Percentiles rank a stretch among this genome's conserved stretches.
Conservation (phyloP, 2,888 invertebrate genomes). For the Molanna angustata region DNA sequence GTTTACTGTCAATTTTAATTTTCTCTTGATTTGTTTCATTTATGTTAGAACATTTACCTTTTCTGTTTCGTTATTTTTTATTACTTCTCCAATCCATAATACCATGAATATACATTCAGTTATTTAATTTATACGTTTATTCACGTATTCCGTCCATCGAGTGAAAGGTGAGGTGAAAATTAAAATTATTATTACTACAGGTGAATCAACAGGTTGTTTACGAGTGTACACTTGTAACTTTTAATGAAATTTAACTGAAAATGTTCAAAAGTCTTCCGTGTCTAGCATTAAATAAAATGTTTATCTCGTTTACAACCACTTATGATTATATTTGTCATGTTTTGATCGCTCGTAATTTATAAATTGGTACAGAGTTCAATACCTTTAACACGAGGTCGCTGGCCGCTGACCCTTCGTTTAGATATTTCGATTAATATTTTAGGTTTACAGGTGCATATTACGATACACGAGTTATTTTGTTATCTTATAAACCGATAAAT, state of each 20-base stretch:
- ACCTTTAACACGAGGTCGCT: conserved; percentile 20
- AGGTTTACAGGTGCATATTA: neutral
- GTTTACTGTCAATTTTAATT: conserved; percentile 11
- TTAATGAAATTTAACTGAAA: neutral
- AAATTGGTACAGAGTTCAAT: conserved; percentile 11
- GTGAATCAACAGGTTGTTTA: conserved; percentile 20
- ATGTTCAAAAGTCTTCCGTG: neutral
- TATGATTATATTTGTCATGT: neutral
- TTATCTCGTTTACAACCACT: too few species aligned
- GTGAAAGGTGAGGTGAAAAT: too few species aligned
- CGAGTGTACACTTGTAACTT: neutral
- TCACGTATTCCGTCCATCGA: too few species aligned
- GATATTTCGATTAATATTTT: neutral
- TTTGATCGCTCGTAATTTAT: neutral
- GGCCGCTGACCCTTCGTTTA: conserved; percentile 6
- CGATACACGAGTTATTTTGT: neutral
- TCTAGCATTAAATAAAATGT: neutral
- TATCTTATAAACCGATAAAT: neutral
- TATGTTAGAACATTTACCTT: too few species aligned
- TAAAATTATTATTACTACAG: too few species aligned
- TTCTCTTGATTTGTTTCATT: too few species aligned
- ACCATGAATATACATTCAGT: too few species aligned
- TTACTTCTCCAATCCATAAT: too few species aligned
- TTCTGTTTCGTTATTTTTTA: neutral
- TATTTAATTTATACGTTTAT: too few species aligned